A percentile compares a stretch with the other conserved stretches of the same genome.
Evolutionary conservation across 2,113 vertebrate species (phyloP).

Genomic region (Neolamprologus cancellatus): DNA sequence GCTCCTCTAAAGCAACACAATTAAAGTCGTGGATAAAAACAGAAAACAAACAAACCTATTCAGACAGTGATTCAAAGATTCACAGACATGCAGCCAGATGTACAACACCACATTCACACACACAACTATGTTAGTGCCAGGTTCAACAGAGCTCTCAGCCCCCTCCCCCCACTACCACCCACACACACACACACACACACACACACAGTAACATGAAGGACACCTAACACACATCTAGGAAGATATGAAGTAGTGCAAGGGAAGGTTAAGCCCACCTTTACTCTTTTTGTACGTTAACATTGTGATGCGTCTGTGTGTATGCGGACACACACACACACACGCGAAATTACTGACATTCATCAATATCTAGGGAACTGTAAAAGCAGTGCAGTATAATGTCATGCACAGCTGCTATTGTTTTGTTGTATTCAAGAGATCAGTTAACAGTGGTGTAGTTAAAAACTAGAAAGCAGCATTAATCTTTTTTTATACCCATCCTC

Average conservation of each 20-base stretch:
- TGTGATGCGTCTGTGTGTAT: neutral
- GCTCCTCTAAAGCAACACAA: neutral
- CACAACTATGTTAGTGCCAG: neutral
- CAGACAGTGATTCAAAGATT: neutral
- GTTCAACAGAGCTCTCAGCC: neutral
- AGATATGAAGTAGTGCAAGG: neutral
- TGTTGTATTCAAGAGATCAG: neutral
- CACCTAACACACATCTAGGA: neutral
- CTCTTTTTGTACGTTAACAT: conserved; percentile 8
- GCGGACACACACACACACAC: neutral
- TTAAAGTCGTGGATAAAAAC: neutral
- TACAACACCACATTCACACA: neutral
- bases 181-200: too few relatives aligned
- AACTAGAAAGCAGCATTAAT: conserved; percentile 35
- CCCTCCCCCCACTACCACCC: neutral
- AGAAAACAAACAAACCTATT: neutral
- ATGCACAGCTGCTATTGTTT: neutral
- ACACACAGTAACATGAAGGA: neutral
- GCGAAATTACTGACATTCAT: neutral
- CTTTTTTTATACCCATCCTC: neutral
- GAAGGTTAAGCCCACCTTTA: neutral
- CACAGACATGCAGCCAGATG: neutral
- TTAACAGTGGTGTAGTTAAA: conserved; percentile 5
- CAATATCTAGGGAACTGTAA: neutral
- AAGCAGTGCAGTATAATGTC: neutral